These are phyloP conservation scores for Malachius bipustulatus DNA, from an alignment of 2,888 invertebrate species.

Conservation along the genomic window DNA sequence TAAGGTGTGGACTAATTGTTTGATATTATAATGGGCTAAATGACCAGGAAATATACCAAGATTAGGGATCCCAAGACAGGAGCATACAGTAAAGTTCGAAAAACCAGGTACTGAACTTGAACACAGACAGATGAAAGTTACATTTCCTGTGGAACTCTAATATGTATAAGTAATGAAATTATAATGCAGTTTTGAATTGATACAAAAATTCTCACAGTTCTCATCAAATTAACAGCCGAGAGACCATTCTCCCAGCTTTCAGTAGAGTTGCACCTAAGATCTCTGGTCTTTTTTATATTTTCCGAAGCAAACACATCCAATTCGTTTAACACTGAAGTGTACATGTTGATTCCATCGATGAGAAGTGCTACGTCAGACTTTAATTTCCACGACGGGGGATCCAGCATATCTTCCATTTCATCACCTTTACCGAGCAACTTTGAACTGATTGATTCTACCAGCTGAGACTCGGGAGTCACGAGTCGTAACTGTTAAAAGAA, in stretches of 20 bases:
- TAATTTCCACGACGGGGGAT: neutral
- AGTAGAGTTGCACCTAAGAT: slow-evolving; percentile 48
- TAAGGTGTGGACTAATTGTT: too few relatives aligned
- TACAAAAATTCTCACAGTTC: slow-evolving; percentile 49
- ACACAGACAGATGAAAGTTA: too few relatives aligned
- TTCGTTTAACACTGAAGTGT: neutral
- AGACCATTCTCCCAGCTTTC: slow-evolving; percentile 71
- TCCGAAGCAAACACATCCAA: too few relatives aligned
- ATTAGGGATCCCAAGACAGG: too few relatives aligned
- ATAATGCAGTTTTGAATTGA: too few relatives aligned
- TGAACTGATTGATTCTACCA: neutral
- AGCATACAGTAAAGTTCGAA: too few relatives aligned
- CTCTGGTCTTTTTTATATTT: neutral
- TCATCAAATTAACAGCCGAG: slow-evolving; percentile 72
- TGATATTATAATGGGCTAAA: too few relatives aligned
- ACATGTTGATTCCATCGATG: neutral
- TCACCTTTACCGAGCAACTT: neutral
- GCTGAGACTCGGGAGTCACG: neutral
- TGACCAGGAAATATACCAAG: too few relatives aligned
- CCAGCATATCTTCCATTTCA: neutral
- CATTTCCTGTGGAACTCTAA: too few relatives aligned
- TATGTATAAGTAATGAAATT: too few relatives aligned
- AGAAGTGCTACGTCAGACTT: neutral
- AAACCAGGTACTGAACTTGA: too few relatives aligned
- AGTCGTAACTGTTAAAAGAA: neutral